Base-by-base conservation (phyloP, 2,797 vertebrate species). In the Gymnoscopelus braueri region DNA sequence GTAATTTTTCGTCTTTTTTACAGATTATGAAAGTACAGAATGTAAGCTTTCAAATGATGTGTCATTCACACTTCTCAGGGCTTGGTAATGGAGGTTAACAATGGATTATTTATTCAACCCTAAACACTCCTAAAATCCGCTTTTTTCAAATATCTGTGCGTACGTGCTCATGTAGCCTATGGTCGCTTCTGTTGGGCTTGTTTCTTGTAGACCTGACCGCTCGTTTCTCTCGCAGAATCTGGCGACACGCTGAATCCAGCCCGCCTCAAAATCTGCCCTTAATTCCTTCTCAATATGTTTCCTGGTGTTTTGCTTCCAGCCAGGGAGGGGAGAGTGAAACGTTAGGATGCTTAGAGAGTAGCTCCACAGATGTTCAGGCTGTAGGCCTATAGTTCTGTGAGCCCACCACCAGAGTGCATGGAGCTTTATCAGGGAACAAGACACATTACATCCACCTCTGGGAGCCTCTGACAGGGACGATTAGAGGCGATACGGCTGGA, bases 261-360 rank as follows among this genome's bases (percentile, higher is more conserved):
- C 86, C 86, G 81, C 91, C 86, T 92, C 79, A 86, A 44, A 81
- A 89, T 89, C 84, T 78, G 71, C 78, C 72, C 85, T 71, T 94
- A 92, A 94, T 93, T 89, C 90, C 86, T 93, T 92, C 82, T 63
- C 92, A 92, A 91, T 93, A 92, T 94, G 94, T 87, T 86, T 92
- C 78, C 84, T 82, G 77, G 69, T 92, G 83, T 93, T 44, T 93
- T 89, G 85, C 84, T 89, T 90, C 87, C 39, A 87, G 88, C 89
- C 85, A 44, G 73, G 47, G 82, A 85, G 81, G 65, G 8, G 72
- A 83, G 78, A 83, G 78, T 81, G 82, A 87, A 90, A 88, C 69
- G 67, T 74, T 84, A 79, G 74, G 75, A 86, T 82, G 80, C 67
- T 81, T 19, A 11, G 59, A 94, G 60, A 94, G 91, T 86, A 86